A percentile compares a stretch with the other conserved stretches of the same genome.
phyloP scores from a whole-genome alignment of 2,888 invertebrate genomes.

The Helicoverpa assulta region DNA sequence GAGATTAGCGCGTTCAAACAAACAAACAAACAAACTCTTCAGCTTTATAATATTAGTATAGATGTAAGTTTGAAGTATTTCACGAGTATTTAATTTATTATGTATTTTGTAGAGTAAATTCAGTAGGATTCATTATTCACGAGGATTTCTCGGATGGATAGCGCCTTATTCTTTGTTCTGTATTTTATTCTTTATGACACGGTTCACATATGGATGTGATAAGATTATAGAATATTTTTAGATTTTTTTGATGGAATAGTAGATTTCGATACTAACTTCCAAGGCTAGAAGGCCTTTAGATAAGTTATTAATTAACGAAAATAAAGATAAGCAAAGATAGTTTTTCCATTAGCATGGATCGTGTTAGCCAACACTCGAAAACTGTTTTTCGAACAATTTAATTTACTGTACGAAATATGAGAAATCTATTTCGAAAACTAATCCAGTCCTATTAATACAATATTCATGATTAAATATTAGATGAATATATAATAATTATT shows the following conservation, averaged over 20 bases:
- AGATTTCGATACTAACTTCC: not conserved
- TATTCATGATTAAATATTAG: not conserved
- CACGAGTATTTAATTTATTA: not conserved
- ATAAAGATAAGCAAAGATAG: too few species aligned
- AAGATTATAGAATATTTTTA: too few species aligned
- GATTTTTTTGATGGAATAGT: not conserved
- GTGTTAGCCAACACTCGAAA: too few species aligned
- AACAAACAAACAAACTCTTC: too few species aligned
- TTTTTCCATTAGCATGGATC: too few species aligned
- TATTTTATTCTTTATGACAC: conserved; percentile 25
- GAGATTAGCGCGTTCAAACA: too few species aligned
- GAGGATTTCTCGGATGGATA: conserved; percentile 57
- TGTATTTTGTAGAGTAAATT: conserved; percentile 39
- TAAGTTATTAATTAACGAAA: too few species aligned
- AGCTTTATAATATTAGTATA: too few species aligned
- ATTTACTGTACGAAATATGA: too few species aligned
- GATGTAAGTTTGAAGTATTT: conserved; percentile 18
- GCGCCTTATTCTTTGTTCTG: conserved; percentile 59
- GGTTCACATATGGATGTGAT: conserved; percentile 21
- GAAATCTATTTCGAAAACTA: too few species aligned
- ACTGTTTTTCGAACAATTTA: not conserved
- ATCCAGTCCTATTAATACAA: not conserved
- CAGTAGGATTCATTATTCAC: conserved; percentile 66
- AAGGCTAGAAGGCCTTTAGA: too few species aligned
- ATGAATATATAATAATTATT: not conserved